These are phyloP conservation scores for Aphelinus certus DNA, from an alignment of 1,140 invertebrate species.

Conservation along the genomic window DNA sequence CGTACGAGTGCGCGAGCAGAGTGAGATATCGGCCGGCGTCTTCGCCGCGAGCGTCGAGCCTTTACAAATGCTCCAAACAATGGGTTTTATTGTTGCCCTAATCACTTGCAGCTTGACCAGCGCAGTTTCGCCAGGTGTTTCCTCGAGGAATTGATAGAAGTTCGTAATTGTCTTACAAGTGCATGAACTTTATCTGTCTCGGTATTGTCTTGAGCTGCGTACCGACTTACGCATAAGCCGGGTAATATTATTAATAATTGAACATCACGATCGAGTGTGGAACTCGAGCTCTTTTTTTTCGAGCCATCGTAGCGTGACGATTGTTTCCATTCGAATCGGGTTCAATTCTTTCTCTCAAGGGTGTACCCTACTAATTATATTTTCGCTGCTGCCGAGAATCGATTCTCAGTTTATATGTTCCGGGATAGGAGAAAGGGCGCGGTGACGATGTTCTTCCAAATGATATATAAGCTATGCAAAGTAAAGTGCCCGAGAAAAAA, in stretches of 20 bases:
- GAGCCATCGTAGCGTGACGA: too few species aligned
- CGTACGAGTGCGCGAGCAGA: not conserved
- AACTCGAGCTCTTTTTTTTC: too few species aligned
- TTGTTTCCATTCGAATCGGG: too few species aligned
- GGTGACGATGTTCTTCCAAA: too few species aligned
- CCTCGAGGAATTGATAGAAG: slow-evolving; percentile 55
- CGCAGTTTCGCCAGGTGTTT: slow-evolving; percentile 51
- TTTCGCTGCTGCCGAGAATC: not conserved
- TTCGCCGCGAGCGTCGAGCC: not conserved
- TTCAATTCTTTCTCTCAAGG: too few species aligned
- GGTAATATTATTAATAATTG: too few species aligned
- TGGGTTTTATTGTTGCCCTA: slow-evolving; percentile 43
- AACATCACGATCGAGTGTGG: not conserved
- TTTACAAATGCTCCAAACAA: slow-evolving; percentile 37
- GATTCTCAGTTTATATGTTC: not conserved
- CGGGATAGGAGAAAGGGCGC: too few species aligned
- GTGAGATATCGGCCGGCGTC: not conserved
- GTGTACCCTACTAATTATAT: too few species aligned
- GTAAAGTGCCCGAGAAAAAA: too few species aligned
- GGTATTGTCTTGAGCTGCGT: too few species aligned
- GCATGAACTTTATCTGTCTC: slow-evolving; percentile 26
- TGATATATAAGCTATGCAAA: not conserved
- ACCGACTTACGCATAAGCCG: too few species aligned
- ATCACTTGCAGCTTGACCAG: slow-evolving; percentile 43
- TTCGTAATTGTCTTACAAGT: slow-evolving; percentile 54